Conservation (phyloP, 2,888 invertebrate species). For the Mythimna impura region DNA sequence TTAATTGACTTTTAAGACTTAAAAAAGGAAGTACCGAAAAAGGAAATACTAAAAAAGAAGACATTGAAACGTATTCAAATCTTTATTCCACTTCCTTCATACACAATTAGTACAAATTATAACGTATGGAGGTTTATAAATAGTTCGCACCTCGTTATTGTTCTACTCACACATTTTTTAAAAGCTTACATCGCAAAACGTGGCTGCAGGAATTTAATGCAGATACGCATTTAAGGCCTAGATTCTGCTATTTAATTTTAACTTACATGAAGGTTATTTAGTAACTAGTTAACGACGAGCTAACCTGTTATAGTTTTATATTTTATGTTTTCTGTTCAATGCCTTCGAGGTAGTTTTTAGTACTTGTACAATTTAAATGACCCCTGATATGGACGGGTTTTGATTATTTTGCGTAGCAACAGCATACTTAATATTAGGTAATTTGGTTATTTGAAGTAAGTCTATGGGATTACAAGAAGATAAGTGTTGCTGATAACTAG, state of each 20-base stretch:
- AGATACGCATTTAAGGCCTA: constrained; percentile 30
- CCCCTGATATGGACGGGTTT: constrained; percentile 9
- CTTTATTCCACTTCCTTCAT: constrained; percentile 51
- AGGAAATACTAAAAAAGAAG: constrained; percentile 23
- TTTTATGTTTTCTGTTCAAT: constrained; percentile 33
- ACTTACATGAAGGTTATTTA: constrained; percentile 56
- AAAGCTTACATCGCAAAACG: constrained; percentile 27
- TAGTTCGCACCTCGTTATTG: constrained; percentile 29
- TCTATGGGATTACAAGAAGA: background rate
- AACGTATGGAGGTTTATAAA: constrained; percentile 16
- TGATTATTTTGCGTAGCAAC: constrained; percentile 2
- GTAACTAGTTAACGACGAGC: constrained; percentile 32
- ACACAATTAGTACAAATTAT: constrained; percentile 46
- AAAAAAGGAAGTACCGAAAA: constrained; percentile 31
- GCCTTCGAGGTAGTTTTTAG: constrained; percentile 15
- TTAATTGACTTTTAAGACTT: constrained; percentile 63
- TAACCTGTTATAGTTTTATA: constrained; percentile 40
- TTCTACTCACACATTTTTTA: constrained; percentile 22
- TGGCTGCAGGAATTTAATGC: constrained; percentile 28
- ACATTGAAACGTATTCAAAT: constrained; percentile 41
- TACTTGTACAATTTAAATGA: constrained; percentile 26
- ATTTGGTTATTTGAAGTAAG: background rate
- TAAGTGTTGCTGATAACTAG: background rate
- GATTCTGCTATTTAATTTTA: constrained; percentile 49
- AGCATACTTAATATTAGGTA: background rate